Evolutionary conservation across 2,113 vertebrate genomes (phyloP).

Genomic region (Alligator mississippiensis): DNA sequence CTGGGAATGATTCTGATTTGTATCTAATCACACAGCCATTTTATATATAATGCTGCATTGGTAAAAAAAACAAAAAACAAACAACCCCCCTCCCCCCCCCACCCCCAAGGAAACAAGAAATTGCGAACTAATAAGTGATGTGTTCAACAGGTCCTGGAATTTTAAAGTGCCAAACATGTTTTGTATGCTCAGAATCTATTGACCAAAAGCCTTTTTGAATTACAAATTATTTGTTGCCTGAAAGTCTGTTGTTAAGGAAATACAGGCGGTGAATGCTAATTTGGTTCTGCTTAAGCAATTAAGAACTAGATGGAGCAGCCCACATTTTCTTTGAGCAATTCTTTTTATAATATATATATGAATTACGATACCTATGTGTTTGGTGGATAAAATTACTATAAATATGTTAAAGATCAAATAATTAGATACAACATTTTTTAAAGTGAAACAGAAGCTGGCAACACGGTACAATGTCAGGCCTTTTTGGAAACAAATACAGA

Average conservation of each 20-base stretch:
- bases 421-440: slow-evolving; percentile 32
- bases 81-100: neutral
- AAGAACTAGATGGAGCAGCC: slow-evolving; percentile 45
- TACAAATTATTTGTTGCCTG: slow-evolving; percentile 74
- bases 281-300: slow-evolving; percentile 60
- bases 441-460: neutral
- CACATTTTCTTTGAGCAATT: slow-evolving; percentile 22
- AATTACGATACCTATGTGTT: slow-evolving; percentile 34
- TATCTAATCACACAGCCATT: neutral
- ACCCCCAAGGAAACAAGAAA: slow-evolving; percentile 52
- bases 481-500: neutral
- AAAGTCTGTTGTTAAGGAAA: slow-evolving; percentile 70
- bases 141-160: slow-evolving; percentile 62
- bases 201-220: slow-evolving; percentile 71
- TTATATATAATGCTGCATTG: neutral
- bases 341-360: slow-evolving; percentile 16
- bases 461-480: neutral
- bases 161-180: slow-evolving; percentile 51
- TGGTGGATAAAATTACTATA: neutral
- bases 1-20: slow-evolving; percentile 39
- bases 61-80: neutral
- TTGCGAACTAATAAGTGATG: slow-evolving; percentile 46
- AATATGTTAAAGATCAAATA: neutral
- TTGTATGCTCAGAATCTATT: slow-evolving; percentile 54
- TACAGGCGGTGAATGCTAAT: slow-evolving; percentile 69